Percentiles rank a stretch among this genome's conserved stretches.
phyloP scores from a whole-genome alignment of 2,113 vertebrate genomes.

The Microcebus jonahi region DNA sequence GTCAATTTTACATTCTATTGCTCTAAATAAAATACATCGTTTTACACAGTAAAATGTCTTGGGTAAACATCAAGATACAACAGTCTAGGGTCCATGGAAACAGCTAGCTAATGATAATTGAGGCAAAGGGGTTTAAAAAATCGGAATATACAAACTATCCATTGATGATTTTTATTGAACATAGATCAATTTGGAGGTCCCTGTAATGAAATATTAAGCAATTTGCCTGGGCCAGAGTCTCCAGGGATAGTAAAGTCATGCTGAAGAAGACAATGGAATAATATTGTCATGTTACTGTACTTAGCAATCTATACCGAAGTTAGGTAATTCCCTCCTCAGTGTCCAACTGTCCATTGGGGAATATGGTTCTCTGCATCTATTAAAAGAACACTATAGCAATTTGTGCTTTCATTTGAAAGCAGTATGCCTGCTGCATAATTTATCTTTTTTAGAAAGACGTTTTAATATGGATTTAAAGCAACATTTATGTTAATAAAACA shows the following conservation, averaged over 20 bases:
- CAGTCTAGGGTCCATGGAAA: neutral
- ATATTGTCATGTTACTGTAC: neutral
- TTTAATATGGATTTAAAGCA: slow-evolving; percentile 28
- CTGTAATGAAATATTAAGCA: neutral
- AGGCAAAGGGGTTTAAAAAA: neutral
- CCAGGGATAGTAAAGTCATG: neutral
- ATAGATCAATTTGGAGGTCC: neutral
- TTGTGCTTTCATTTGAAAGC: neutral
- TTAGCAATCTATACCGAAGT: neutral
- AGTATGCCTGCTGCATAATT: neutral
- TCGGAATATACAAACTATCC: neutral
- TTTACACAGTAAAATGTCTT: neutral
- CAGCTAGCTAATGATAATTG: neutral
- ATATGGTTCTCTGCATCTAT: neutral
- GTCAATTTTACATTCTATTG: neutral
- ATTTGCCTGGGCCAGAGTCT: neutral
- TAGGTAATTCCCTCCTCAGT: neutral
- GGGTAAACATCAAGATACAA: neutral
- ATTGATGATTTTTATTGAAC: neutral
- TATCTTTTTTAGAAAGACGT: neutral
- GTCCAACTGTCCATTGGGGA: neutral
- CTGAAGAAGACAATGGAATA: neutral
- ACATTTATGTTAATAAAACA: neutral
- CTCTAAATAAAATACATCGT: neutral
- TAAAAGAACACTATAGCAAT: neutral